Evolutionary conservation across 2,888 invertebrate genomes (phyloP), one percentile per base, ranked within the genome.

Genomic region (Oscheius sp.): DNA sequence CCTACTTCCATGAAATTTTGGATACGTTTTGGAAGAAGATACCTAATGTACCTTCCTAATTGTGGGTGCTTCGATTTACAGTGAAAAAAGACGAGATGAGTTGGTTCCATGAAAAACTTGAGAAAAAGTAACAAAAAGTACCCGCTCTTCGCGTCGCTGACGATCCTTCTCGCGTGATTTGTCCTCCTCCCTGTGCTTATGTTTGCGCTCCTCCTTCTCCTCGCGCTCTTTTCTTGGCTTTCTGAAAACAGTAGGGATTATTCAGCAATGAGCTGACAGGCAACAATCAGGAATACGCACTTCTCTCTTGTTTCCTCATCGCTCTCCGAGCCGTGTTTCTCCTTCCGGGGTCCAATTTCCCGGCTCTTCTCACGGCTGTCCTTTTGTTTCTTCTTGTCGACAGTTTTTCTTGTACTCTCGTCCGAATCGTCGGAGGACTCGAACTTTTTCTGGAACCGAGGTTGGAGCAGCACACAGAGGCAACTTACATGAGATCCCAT

Each of bases 361-460:
- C 42, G 42, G 42, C 35, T 50, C 51, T 50, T 65, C 51, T 65
- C 21, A 2, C 50, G n/a, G 21, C 33, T 29, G 11, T 63, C 32
- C 32, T 59, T 50, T 33, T 50, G 9, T n/a, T 50, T 35, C 53
- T 66, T 66, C 35, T 66, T 32, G 21, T 51, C 51, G 33, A n/a
- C n/a, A 5, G 29, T 4, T 55, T n/a, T 53, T 29, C 13, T 21
- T n/a, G 11, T 21, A 4, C n/a, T 10, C 7, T 13, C 37, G 21
- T 68, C 68, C 33, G 50, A 50, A 33, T 68, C 68, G n/a, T 68
- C 68, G n/a, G 50, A 50, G 21, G 68, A 68, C 37, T 55, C 55
- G 37, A 68, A 68, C 35, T 68, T 68, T 53, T 53, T 68, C 68
- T 68, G 37, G n/a, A 68, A 2, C 2, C 1, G 13, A 5, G 37